Conservation (phyloP, 2,113 vertebrate genomes). For the Tupaia chinensis region DNA sequence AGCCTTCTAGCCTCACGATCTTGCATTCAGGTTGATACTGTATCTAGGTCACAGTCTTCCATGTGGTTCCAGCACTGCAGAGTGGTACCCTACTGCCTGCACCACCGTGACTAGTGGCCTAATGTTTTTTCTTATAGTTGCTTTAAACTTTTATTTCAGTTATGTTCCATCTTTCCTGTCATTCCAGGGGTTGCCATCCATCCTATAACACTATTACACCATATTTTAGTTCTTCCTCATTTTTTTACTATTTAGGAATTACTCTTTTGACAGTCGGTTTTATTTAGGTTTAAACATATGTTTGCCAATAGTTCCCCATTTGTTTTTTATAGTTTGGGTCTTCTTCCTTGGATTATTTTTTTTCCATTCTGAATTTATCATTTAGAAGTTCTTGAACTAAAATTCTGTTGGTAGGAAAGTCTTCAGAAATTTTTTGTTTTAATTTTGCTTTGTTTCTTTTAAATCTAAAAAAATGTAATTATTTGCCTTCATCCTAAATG, state of each 20-base stretch:
- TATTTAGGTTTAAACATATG: not conserved
- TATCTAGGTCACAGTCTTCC: too few relatives aligned
- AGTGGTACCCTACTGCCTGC: too few relatives aligned
- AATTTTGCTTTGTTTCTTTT: not conserved
- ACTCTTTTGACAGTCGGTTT: not conserved
- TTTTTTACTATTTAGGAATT: not conserved
- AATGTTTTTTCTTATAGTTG: not conserved
- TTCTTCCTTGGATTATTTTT: not conserved
- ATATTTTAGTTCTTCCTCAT: not conserved
- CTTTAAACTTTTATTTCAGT: not conserved
- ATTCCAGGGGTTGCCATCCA: not conserved
- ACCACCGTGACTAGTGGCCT: too few relatives aligned
- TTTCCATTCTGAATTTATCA: not conserved
- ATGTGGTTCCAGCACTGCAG: too few relatives aligned
- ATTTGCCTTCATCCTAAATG: not conserved
- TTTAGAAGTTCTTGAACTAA: not conserved
- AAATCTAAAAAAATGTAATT: not conserved
- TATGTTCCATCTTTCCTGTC: not conserved
- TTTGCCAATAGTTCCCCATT: not conserved
- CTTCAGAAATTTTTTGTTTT: not conserved
- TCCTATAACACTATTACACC: not conserved
- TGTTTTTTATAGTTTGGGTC: not conserved
- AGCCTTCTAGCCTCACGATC: too few relatives aligned
- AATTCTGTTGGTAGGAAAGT: not conserved
- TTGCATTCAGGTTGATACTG: too few relatives aligned